Evolutionary conservation across 2,888 invertebrate genomes (phyloP).

Genomic region (Clepsis dumicolana): DNA sequence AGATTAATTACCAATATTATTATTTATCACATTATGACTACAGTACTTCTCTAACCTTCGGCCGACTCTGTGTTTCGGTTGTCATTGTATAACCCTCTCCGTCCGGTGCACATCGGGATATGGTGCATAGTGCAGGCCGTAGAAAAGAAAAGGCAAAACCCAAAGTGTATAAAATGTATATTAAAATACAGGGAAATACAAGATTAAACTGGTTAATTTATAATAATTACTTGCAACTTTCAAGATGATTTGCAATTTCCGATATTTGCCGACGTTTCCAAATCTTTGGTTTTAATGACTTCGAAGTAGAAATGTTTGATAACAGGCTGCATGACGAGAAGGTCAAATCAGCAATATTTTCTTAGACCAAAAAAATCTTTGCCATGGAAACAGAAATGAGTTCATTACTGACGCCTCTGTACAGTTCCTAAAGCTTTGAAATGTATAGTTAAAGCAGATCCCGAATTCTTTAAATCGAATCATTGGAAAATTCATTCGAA

Average conservation of each 20-base stretch:
- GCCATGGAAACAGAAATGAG: too few species aligned
- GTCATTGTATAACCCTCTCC: too few species aligned
- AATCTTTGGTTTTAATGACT: too few species aligned
- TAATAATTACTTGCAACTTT: neutral
- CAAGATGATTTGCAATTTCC: constrained; percentile 42
- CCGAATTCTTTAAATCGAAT: too few species aligned
- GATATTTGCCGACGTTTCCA: neutral
- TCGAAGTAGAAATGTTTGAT: neutral
- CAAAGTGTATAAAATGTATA: too few species aligned
- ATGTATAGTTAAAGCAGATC: too few species aligned
- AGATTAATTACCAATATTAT: neutral
- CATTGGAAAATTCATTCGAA: neutral
- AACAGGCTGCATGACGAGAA: neutral
- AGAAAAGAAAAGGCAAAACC: too few species aligned
- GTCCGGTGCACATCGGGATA: too few species aligned
- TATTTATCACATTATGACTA: neutral
- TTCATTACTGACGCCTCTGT: neutral
- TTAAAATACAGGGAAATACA: neutral
- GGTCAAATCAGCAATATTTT: too few species aligned
- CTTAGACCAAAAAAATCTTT: too few species aligned
- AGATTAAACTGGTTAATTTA: neutral
- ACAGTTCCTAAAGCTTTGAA: neutral
- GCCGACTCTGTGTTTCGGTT: neutral
- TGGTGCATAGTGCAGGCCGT: too few species aligned
- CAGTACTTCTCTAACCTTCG: neutral